Base-by-base conservation (phyloP, 2,797 vertebrate species). In the Chelon labrosus region DNA sequence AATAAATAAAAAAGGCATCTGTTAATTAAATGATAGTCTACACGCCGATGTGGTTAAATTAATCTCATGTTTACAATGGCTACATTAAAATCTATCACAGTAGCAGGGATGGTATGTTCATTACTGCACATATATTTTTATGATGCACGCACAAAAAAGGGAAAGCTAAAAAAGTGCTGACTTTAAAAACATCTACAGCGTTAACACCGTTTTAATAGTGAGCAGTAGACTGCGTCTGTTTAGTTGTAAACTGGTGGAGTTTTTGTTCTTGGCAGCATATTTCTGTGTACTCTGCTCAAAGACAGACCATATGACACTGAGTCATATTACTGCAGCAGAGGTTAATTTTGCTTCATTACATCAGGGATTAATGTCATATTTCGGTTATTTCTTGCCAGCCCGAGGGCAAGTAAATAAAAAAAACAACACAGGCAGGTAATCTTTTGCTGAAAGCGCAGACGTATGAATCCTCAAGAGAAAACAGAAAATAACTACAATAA, bases 1-100 rank as follows among this genome's bases (percentile, higher is more conserved):
- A 75, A 80, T 7, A 2, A 22, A 22, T 22, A 64, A 77, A 75
- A 60, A 38, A 68, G 41, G 77, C 74, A 87, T 83, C 84, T 89
- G 79, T 55, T 75, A 69, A 79, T 77, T 44, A 73, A 83, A 72
- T 27, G 12, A 80, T 49, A 79, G 50, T 62, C 53, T 70, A 69
- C 84, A 76, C 3, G 0, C 13, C 13, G 20, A 75, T 19, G 14
- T 31, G 22, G 54, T 55, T 60, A 56, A 57, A 65, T 80, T 67
- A 73, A 74, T 70, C 44, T 46, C 54, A 78, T 70, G 17, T 57
- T 59, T 54, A 49, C 16, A 27, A 16, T 68, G n/a, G 22, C 57
- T 79, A n/a, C 47, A 58, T 75, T 76, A 31, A 53, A 57, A 57
- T 71, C 13, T 49, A 47, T 81, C 38, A 64, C 37, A 66, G 55